phyloP scores from a whole-genome alignment of 2,113 vertebrate genomes.

The Calidris pugnax region DNA sequence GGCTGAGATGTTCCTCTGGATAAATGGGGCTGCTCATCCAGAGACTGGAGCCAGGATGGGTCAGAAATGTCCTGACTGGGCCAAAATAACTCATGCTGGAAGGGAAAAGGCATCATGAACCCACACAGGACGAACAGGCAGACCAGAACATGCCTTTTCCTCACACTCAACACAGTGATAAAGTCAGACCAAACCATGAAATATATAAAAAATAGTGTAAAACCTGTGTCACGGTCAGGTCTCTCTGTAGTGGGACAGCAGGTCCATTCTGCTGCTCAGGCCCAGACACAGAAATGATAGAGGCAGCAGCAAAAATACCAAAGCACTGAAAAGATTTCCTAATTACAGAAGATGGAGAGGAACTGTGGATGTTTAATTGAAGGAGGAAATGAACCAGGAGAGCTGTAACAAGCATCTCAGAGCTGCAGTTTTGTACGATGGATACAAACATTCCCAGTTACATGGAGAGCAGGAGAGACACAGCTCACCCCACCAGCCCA shows the following conservation, averaged over 20 bases:
- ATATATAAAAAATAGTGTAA: not conserved
- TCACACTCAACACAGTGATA: rapidly evolving
- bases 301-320: not conserved
- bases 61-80: not conserved
- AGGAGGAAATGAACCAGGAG: not conserved
- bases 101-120: not conserved
- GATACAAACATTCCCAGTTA: not conserved
- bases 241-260: not conserved
- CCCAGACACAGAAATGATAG: rapidly evolving
- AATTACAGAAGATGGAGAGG: not conserved
- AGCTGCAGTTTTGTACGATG: not conserved
- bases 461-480: not conserved
- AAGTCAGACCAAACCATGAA: not conserved
- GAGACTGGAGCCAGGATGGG: not conserved
- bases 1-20: not conserved
- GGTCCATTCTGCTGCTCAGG: not conserved
- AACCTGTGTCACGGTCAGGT: not conserved
- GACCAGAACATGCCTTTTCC: not conserved
- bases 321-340: not conserved
- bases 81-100: not conserved
- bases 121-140: not conserved
- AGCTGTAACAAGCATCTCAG: not conserved
- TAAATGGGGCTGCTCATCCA: not conserved
- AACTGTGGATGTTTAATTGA: not conserved
- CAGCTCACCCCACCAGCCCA: not conserved